Conservation (phyloP, 2,888 invertebrate genomes). For the Seira musarum region DNA sequence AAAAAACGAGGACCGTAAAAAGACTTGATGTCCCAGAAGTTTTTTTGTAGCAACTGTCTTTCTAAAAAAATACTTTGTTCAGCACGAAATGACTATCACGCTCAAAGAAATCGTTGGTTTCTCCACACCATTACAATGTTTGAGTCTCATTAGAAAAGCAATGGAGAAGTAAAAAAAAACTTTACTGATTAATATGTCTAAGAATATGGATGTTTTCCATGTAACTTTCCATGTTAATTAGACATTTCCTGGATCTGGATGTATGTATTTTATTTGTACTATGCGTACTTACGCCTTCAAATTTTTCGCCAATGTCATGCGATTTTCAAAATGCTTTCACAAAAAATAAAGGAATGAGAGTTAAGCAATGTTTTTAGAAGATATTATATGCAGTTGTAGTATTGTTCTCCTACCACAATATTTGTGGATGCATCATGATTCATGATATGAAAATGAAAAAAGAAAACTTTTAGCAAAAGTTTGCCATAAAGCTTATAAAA, state of each 20-base stretch:
- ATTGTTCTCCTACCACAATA: too few relatives aligned
- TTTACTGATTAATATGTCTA: background rate
- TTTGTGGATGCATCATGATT: background rate
- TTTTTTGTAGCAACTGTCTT: background rate
- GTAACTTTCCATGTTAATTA: slow-evolving; percentile 9
- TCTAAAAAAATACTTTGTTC: background rate
- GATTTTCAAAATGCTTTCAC: too few relatives aligned
- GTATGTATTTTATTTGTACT: background rate
- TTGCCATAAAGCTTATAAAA: too few relatives aligned
- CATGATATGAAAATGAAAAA: too few relatives aligned
- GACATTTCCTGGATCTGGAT: background rate
- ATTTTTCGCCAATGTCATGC: too few relatives aligned
- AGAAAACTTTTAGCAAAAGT: too few relatives aligned
- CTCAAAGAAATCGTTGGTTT: background rate
- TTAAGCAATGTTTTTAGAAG: background rate
- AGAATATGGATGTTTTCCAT: slow-evolving; percentile 1
- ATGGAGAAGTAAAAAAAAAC: background rate
- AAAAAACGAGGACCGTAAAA: too few relatives aligned
- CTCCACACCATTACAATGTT: background rate
- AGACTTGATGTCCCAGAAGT: too few relatives aligned
- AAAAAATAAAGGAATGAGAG: background rate
- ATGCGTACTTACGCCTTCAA: background rate
- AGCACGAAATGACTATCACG: background rate
- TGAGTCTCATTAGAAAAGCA: background rate
- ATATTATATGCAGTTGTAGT: background rate